Evolutionary conservation across 2,888 invertebrate genomes (phyloP).

Genomic region (Rhopalosiphum nymphaeae): DNA sequence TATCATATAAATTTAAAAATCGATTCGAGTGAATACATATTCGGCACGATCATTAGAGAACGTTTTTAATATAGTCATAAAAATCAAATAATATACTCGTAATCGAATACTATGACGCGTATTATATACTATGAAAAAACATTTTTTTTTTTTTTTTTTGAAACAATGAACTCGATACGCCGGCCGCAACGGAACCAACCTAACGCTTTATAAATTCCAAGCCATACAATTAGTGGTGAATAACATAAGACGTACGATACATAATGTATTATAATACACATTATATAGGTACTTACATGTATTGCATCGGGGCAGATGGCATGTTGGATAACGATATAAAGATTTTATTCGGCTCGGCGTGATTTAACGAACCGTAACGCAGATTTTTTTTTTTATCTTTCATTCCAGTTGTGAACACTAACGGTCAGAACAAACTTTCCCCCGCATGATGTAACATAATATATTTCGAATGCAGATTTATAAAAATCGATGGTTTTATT

Average conservation of each 20-base stretch:
- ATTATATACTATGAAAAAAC: background rate
- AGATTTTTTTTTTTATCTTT: conserved; percentile 12
- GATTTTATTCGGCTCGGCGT: conserved; percentile 16
- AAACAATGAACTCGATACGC: background rate
- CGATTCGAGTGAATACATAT: background rate
- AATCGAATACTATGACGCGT: background rate
- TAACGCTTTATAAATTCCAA: background rate
- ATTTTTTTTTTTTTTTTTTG: background rate
- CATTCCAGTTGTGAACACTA: background rate
- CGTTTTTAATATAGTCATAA: background rate
- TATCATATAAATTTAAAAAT: background rate
- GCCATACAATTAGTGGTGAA: background rate
- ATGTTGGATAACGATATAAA: conserved; percentile 30
- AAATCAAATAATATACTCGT: background rate
- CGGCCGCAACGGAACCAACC: background rate
- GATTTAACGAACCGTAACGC: conserved; percentile 47
- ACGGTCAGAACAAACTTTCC: conserved; percentile 43
- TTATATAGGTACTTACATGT: background rate
- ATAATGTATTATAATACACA: background rate
- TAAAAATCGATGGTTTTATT: conserved; percentile 15
- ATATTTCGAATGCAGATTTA: conserved; percentile 20
- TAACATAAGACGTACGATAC: background rate
- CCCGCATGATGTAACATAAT: background rate
- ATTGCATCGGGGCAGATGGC: conserved; percentile 21
- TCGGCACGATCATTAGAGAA: background rate